These are phyloP conservation scores for Zaprionus lachaisei DNA, from an alignment of 1,140 invertebrate genomes.

Conservation along the genomic window DNA sequence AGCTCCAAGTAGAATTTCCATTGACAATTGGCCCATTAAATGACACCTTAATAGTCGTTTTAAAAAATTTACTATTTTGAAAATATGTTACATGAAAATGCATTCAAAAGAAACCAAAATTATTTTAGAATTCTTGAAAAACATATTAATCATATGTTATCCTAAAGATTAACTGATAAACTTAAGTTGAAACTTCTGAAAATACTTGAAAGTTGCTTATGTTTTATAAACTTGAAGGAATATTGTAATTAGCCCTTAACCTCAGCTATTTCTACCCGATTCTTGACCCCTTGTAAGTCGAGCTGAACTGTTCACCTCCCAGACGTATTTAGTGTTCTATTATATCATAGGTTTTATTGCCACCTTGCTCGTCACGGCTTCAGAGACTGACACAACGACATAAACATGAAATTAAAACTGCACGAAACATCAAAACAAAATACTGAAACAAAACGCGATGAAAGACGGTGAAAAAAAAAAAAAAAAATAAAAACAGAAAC, in stretches of 20 bases:
- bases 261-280: neutral
- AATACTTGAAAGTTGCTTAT: neutral
- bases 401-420: slow-evolving; percentile 69
- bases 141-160: neutral
- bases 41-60: neutral
- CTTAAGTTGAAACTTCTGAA: neutral
- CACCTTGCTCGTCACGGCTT: slow-evolving; percentile 40
- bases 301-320: neutral
- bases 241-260: neutral
- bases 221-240: neutral
- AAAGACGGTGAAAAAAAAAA: slow-evolving; percentile 46
- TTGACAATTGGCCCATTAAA: neutral
- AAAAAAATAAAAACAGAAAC: slow-evolving; percentile 22
- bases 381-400: neutral
- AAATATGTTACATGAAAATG: neutral
- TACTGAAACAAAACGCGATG: slow-evolving; percentile 29
- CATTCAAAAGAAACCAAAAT: neutral
- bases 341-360: slow-evolving; percentile 25
- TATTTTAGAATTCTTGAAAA: neutral
- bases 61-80: neutral
- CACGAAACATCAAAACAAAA: slow-evolving; percentile 34
- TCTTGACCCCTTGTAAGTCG: neutral
- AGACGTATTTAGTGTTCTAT: slow-evolving; percentile 1
- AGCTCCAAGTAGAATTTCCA: neutral
- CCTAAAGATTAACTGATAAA: neutral